Conservation (phyloP, 2,888 invertebrate species). For the Chesias legatella region DNA sequence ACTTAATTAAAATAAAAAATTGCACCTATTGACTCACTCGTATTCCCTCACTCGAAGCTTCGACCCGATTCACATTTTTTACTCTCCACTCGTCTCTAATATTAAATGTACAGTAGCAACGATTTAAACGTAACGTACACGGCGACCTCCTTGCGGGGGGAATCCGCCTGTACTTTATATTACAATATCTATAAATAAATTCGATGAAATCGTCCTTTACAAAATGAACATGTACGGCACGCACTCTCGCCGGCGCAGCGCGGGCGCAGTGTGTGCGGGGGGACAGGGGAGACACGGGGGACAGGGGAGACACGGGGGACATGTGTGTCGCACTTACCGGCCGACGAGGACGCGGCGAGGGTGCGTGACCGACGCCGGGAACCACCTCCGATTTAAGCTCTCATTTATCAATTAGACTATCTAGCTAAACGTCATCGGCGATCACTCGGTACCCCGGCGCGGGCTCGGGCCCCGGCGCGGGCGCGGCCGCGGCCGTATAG, state of each 20-base stretch:
- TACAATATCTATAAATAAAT: constrained; percentile 79
- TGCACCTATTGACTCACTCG: constrained; percentile 78
- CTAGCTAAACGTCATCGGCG: constrained; percentile 63
- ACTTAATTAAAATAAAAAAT: constrained; percentile 73
- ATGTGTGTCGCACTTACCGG: constrained; percentile 53
- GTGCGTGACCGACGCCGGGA: constrained; percentile 45
- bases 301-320: constrained; percentile 18
- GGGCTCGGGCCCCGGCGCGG: no score
- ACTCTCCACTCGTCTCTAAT: constrained; percentile 68
- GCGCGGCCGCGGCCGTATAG: no score
- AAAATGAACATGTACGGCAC: constrained; percentile 49
- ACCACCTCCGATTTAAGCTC: constrained; percentile 64
- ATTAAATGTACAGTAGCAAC: constrained; percentile 75
- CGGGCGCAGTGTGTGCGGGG: constrained; percentile 30
- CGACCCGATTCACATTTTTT: constrained; percentile 73
- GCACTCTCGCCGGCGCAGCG: constrained; percentile 39
- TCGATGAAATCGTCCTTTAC: constrained; percentile 78
- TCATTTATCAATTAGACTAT: constrained; percentile 70
- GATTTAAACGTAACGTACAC: constrained; percentile 74
- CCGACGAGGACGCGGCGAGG: constrained; percentile 42
- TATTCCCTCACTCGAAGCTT: constrained; percentile 68
- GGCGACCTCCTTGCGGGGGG: constrained; percentile 67
- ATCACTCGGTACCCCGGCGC: constrained; percentile 62
- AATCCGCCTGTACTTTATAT: constrained; percentile 68
- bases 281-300: constrained; percentile 20